phyloP scores from a whole-genome alignment of 2,797 vertebrate species.

The Smutsia gigantea region DNA sequence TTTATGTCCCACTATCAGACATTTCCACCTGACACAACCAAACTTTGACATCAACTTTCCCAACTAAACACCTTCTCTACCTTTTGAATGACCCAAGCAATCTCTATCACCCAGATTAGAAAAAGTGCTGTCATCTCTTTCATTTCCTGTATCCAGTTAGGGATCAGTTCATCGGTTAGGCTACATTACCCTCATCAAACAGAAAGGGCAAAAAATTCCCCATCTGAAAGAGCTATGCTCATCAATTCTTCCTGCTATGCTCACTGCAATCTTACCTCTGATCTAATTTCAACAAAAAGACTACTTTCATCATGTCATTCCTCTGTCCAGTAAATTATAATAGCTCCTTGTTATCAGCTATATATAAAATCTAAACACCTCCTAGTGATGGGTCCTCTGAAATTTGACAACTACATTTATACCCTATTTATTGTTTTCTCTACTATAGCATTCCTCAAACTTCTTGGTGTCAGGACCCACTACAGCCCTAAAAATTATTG shows the following conservation, averaged over 20 bases:
- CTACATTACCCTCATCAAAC: background rate
- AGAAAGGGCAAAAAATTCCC: background rate
- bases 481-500: slow-evolving; percentile 5
- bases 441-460: background rate
- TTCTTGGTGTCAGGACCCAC: background rate
- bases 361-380: background rate
- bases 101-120: background rate
- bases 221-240: background rate
- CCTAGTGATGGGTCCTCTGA: background rate
- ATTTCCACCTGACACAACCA: slow-evolving; percentile 22
- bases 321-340: slow-evolving; percentile 28
- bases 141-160: background rate
- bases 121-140: background rate
- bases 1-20: background rate
- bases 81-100: slow-evolving; percentile 24
- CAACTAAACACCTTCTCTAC: slow-evolving; percentile 1
- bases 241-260: background rate
- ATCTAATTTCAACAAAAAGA: slow-evolving; percentile 11
- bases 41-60: slow-evolving; percentile 16
- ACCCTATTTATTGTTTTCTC: slow-evolving; percentile 30
- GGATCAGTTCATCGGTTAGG: slow-evolving; percentile 5
- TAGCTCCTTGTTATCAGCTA: background rate
- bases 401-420: background rate
- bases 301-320: background rate
- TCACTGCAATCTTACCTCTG: background rate